Evolutionary conservation across 1,140 invertebrate species (phyloP).

Genomic region (Samia ricini): DNA sequence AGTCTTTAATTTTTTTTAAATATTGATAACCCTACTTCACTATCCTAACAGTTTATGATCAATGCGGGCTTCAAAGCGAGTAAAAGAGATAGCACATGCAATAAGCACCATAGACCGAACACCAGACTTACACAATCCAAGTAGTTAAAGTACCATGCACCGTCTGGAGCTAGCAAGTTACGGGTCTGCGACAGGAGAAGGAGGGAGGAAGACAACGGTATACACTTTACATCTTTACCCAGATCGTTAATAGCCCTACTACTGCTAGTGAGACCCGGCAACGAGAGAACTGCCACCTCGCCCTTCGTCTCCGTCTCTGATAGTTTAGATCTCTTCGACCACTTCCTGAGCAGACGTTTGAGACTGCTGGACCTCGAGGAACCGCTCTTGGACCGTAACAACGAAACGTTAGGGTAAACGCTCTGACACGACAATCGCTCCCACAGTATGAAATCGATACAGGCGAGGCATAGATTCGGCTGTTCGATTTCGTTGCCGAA

Average conservation of each 20-base stretch:
- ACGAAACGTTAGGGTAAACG: conserved; percentile 54
- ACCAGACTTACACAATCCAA: conserved; percentile 68
- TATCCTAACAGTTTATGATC: no score
- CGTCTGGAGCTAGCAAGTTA: conserved; percentile 49
- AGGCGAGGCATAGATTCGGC: conserved; percentile 42
- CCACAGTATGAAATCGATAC: conserved; percentile 72
- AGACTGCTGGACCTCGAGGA: conserved; percentile 53
- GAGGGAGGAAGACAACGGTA: conserved; percentile 56
- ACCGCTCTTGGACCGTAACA: conserved; percentile 41
- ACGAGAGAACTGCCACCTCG: conserved; percentile 56
- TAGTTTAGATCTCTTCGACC: conserved; percentile 42
- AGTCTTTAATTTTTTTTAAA: no score
- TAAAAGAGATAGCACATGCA: conserved; percentile 38
- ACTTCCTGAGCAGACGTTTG: conserved; percentile 41
- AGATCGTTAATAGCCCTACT: conserved; percentile 50
- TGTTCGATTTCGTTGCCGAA: conserved; percentile 36
- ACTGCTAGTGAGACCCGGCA: conserved; percentile 55
- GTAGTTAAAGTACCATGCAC: conserved; percentile 72
- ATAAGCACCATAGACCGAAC: conserved; percentile 44
- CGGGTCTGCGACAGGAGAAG: conserved; percentile 56
- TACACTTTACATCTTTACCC: conserved; percentile 52
- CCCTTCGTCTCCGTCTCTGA: conserved; percentile 36
- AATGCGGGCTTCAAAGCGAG: neutral
- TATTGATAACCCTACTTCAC: no score
- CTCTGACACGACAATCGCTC: conserved; percentile 55